Conservation (phyloP, 2,888 invertebrate species). For the Latrodectus hesperus region DNA sequence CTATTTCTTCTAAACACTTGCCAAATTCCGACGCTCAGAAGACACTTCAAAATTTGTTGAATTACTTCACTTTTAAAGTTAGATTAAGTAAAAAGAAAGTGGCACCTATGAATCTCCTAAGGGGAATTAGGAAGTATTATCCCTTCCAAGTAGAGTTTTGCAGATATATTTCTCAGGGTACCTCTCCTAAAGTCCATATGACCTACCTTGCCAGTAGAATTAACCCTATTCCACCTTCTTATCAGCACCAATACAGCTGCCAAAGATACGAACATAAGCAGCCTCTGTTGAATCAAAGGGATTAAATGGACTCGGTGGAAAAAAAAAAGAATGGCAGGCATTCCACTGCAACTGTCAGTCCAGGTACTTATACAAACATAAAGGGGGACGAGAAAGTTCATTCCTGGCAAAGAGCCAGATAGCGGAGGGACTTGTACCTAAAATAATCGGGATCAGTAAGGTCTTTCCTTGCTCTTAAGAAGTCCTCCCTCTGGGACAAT, state of each 20-base stretch:
- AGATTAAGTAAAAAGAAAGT: no score
- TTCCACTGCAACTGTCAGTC: background rate
- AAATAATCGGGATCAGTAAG: constrained; percentile 2
- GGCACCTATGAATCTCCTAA: no score
- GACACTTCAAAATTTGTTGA: no score
- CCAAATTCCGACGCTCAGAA: no score
- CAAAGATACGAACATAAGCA: background rate
- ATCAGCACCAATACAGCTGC: constrained; percentile 12
- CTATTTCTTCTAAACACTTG: no score
- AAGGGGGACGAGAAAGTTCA: background rate
- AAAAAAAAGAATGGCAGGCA: constrained; percentile 4
- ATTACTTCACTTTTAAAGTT: no score
- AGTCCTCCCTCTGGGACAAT: background rate
- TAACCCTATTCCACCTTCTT: constrained; percentile 4
- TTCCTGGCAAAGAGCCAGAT: constrained; percentile 9
- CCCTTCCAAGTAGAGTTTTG: background rate
- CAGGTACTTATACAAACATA: constrained; percentile 11
- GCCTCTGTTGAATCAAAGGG: constrained; percentile 20
- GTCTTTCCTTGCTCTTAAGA: background rate
- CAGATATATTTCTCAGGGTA: background rate
- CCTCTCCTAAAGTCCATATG: background rate
- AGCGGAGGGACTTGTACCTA: constrained; percentile 1
- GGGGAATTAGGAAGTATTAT: background rate
- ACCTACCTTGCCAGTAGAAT: constrained; percentile 1
- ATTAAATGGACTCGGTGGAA: constrained; percentile 9